These are phyloP conservation scores for Macrostomum lignano DNA, from an alignment of 1,140 invertebrate genomes.

Conservation along the genomic window DNA sequence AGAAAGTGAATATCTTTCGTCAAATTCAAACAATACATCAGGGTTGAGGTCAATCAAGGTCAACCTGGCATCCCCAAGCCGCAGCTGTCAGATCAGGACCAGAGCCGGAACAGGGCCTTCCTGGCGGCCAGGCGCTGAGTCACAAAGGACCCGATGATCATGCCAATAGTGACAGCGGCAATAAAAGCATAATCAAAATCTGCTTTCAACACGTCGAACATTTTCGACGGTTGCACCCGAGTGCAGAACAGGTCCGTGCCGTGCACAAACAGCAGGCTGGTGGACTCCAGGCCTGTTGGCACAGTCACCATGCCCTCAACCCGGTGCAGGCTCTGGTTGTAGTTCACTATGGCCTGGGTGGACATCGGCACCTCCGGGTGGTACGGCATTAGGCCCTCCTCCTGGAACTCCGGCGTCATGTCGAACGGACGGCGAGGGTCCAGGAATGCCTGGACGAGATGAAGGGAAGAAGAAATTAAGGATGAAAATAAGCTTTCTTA, in stretches of 20 bases:
- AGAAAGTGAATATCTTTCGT: too few relatives aligned
- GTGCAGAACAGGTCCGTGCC: slow-evolving; percentile 88
- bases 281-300: slow-evolving; percentile 75
- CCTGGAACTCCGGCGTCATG: slow-evolving; percentile 33
- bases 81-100: slow-evolving; percentile 49
- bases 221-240: slow-evolving; percentile 75
- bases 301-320: slow-evolving; percentile 51
- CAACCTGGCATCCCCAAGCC: too few relatives aligned
- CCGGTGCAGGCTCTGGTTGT: slow-evolving; percentile 56
- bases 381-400: slow-evolving; percentile 76
- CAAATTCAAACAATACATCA: too few relatives aligned
- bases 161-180: slow-evolving; percentile 47
- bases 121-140: slow-evolving; percentile 62
- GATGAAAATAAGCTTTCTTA: too few relatives aligned
- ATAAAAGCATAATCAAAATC: slow-evolving; percentile 95
- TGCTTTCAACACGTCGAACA: slow-evolving; percentile 91
- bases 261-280: slow-evolving; percentile 64
- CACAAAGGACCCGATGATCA: slow-evolving; percentile 53
- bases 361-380: slow-evolving; percentile 70
- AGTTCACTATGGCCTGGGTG: slow-evolving; percentile 67
- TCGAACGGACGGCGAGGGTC: slow-evolving; percentile 53
- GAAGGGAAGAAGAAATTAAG: too few relatives aligned
- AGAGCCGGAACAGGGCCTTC: slow-evolving; percentile 69
- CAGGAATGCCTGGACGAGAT: too few relatives aligned
- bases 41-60: too few relatives aligned